Base-by-base conservation (phyloP, 2,888 invertebrate species). In the Terebella lapidaria region DNA sequence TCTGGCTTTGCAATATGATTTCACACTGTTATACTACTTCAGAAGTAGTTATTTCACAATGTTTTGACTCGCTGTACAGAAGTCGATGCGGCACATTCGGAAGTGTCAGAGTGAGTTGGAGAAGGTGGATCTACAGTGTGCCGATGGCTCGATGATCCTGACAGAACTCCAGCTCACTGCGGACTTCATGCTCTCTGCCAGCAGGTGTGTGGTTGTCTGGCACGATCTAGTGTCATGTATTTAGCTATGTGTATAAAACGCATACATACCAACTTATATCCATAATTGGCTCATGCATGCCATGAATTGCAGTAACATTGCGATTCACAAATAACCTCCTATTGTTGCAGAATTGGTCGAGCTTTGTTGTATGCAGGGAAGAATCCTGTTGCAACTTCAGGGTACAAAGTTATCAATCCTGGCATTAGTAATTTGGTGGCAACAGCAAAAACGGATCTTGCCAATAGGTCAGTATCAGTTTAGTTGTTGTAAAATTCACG, bases 361-460 rank as follows among this genome's bases (percentile, higher is more conserved):
- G 30, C 57, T 5, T 24, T 57, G 57, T 22, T 29, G 18, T 80
- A 84, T 35, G 80, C 84, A 57, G 85, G 86, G 56, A 78, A 83
- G 30, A 85, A 85, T 75, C 85, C 85, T 18, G 83, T 83, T 64
- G 83, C 83, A 22, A 61, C 74, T 29, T n/a, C n/a, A n/a, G 86
- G 86, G 1, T 77, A 84, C 29, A 81, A 84, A 47, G 84, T 85
- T 49, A 83, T 86, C 54, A 86, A 86, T 73, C 81, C 86, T 59
- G 87, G 86, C 24, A 83, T 87, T 10, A 82, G 83, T 58, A 86
- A 87, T 76, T 76, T 87, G n/a, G 84, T 86, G 22, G 83, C 85
- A 18, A 86, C 86, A 20, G 83, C 85, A 42, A 81, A 85, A 64
- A 87, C 87, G n/a, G 87, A 87, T 70, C 81, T 87, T 66, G 87